These are phyloP conservation scores for Agriopis marginaria DNA, from an alignment of 2,888 invertebrate species.

Conservation along the genomic window DNA sequence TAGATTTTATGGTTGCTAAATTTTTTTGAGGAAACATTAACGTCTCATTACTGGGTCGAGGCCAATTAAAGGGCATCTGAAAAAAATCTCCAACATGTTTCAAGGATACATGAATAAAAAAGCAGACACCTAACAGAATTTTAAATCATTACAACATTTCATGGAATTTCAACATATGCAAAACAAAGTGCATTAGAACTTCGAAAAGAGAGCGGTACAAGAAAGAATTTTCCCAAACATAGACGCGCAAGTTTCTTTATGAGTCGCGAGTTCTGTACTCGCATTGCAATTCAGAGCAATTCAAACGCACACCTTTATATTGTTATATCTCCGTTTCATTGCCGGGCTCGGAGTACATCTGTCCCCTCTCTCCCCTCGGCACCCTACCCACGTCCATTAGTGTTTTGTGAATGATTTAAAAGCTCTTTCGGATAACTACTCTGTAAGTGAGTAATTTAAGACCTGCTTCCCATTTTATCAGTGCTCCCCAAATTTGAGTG, in stretches of 20 bases:
- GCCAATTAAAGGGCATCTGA: slow-evolving; percentile 58
- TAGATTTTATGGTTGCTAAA: slow-evolving; percentile 23
- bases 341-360: slow-evolving; percentile 81
- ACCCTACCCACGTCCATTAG: slow-evolving; percentile 83
- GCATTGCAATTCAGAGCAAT: slow-evolving; percentile 76
- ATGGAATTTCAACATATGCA: neutral
- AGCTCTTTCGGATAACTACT: slow-evolving; percentile 87
- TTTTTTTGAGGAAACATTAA: slow-evolving; percentile 42
- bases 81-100: slow-evolving; percentile 44
- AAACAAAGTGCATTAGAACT: slow-evolving; percentile 9
- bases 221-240: slow-evolving; percentile 16
- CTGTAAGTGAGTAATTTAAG: slow-evolving; percentile 86
- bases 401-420: slow-evolving; percentile 87
- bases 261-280: slow-evolving; percentile 46
- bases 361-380: slow-evolving; percentile 57
- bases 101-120: slow-evolving; percentile 40
- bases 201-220: neutral
- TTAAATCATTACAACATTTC: slow-evolving; percentile 1
- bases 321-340: slow-evolving; percentile 85
- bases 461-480: slow-evolving; percentile 85
- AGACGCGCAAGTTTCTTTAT: slow-evolving; percentile 18
- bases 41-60: slow-evolving; percentile 54
- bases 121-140: neutral
- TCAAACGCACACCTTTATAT: slow-evolving; percentile 80
- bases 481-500: slow-evolving; percentile 85